Conservation (phyloP, 53 echinoderm and acorn worm species). For the Luidia sarsii region DNA sequence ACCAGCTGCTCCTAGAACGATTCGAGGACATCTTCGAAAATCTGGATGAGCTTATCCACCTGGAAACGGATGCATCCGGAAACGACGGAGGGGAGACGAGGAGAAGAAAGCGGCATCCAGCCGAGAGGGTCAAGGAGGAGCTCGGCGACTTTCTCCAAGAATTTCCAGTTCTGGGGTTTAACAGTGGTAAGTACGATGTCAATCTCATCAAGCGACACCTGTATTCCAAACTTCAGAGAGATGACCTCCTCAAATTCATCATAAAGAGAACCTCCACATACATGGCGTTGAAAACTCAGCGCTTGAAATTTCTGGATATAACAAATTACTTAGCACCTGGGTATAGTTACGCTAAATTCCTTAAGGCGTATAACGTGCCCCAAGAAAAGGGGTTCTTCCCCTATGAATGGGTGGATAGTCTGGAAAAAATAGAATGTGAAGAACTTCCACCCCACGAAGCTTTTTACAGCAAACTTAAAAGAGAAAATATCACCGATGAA, state of each 20-base stretch:
- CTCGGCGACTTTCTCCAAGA: constrained; percentile 7
- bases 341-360: constrained; percentile 44
- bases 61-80: background rate
- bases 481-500: constrained; percentile 2
- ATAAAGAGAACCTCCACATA: constrained; percentile 14
- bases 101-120: background rate
- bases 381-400: constrained; percentile 53
- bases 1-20: background rate
- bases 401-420: constrained; percentile 68
- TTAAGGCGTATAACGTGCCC: constrained; percentile 47
- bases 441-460: constrained; percentile 31
- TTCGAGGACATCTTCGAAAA: background rate
- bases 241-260: constrained; percentile 6
- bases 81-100: background rate
- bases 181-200: constrained; percentile 43
- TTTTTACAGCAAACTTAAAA: constrained; percentile 44
- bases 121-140: background rate
- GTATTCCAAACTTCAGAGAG: background rate
- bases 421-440: constrained; percentile 13
- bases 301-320: constrained; percentile 40
- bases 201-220: constrained; percentile 27
- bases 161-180: constrained; percentile 54
- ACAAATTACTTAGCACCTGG: constrained; percentile 48
- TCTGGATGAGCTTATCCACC: background rate
- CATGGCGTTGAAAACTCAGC: constrained; percentile 24